These are phyloP conservation scores for Nettapus auritus DNA, from an alignment of 2,113 vertebrate genomes.

Conservation along the genomic window DNA sequence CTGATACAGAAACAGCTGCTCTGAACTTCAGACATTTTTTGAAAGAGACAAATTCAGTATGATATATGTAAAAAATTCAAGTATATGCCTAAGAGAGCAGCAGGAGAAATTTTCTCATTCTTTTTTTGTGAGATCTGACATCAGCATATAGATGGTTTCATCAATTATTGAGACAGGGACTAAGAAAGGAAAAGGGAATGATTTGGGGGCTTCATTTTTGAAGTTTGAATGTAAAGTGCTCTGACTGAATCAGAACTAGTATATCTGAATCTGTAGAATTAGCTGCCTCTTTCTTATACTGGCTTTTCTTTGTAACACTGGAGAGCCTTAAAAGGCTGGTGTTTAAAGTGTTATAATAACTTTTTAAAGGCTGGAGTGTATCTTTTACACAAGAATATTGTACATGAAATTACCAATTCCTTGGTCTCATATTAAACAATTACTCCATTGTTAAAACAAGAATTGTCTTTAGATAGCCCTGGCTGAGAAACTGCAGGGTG, in stretches of 20 bases:
- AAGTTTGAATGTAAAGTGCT: slow-evolving; percentile 71
- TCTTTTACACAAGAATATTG: slow-evolving; percentile 27
- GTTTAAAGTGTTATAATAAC: slow-evolving; percentile 46
- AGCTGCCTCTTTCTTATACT: slow-evolving; percentile 33
- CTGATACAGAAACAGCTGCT: slow-evolving; percentile 66
- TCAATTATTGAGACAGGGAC: slow-evolving; percentile 80
- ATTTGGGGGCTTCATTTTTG: slow-evolving; percentile 71
- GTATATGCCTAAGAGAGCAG: slow-evolving; percentile 65
- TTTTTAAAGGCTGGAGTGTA: slow-evolving; percentile 23
- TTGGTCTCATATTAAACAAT: slow-evolving; percentile 14
- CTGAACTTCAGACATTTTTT: slow-evolving; percentile 73
- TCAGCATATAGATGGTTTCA: slow-evolving; percentile 81
- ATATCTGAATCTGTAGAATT: slow-evolving; percentile 72
- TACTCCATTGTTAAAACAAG: background rate
- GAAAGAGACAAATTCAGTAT: slow-evolving; percentile 72
- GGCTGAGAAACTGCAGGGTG: background rate
- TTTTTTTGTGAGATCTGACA: slow-evolving; percentile 76
- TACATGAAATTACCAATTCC: background rate
- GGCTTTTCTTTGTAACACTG: slow-evolving; percentile 49
- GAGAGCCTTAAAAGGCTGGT: slow-evolving; percentile 35
- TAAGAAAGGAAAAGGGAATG: slow-evolving; percentile 74
- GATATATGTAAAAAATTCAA: slow-evolving; percentile 77
- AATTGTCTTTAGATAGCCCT: background rate
- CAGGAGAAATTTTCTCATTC: slow-evolving; percentile 74
- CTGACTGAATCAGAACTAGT: slow-evolving; percentile 59